A percentile compares a stretch with the other conserved stretches of the same genome.
phyloP scores from a whole-genome alignment of 2,888 invertebrate species.

The Eupithecia subumbrata region DNA sequence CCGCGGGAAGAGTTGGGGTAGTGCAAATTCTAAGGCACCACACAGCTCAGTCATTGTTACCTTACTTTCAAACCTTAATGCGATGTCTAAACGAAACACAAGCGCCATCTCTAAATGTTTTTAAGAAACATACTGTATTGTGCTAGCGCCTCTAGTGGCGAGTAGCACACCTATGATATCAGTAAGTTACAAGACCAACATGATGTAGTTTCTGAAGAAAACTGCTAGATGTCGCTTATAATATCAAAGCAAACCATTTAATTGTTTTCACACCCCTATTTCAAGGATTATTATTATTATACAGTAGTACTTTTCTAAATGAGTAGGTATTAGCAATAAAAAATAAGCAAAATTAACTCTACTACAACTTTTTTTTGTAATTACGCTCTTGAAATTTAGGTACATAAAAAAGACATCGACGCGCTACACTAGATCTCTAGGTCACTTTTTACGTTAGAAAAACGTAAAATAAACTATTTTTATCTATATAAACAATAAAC shows the following conservation, averaged over 20 bases:
- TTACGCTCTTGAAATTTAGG: not conserved
- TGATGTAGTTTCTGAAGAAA: not conserved
- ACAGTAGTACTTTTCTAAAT: not conserved
- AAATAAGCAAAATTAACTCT: not conserved
- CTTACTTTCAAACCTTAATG: too few relatives aligned
- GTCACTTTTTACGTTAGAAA: not conserved
- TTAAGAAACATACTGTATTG: not conserved
- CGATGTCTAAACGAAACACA: not conserved
- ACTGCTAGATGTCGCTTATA: not conserved
- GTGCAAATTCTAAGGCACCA: too few relatives aligned
- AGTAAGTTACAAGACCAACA: not conserved
- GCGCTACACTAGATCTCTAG: conserved; percentile 12
- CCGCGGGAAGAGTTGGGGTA: too few relatives aligned
- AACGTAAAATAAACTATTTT: too few relatives aligned
- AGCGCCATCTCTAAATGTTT: not conserved
- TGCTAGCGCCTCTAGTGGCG: conserved; percentile 25
- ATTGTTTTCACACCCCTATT: not conserved
- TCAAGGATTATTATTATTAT: not conserved
- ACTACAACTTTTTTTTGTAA: not conserved
- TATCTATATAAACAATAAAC: too few relatives aligned
- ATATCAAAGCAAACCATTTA: not conserved
- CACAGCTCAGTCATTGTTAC: too few relatives aligned
- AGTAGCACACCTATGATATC: not conserved
- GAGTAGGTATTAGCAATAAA: not conserved
- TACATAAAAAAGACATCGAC: conserved; percentile 28